phyloP scores from a whole-genome alignment of 1,140 invertebrate species.

The Dreissena rostriformis region DNA sequence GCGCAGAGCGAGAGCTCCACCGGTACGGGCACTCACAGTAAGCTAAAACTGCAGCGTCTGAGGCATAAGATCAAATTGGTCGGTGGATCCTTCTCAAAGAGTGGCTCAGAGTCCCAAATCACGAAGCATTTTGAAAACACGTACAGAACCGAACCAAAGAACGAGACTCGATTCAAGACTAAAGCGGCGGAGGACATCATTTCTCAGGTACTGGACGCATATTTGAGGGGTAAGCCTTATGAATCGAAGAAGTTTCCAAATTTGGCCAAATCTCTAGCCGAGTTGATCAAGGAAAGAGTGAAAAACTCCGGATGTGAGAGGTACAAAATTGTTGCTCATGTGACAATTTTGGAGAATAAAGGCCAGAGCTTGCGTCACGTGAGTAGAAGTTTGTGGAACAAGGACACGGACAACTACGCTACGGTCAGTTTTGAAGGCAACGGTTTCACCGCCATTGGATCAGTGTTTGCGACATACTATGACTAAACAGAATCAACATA shows the following conservation, averaged over 20 bases:
- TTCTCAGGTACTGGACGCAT: conserved; percentile 57
- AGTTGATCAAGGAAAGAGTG: conserved; percentile 69
- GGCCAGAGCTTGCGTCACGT: conserved; percentile 67
- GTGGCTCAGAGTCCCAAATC: conserved; percentile 32
- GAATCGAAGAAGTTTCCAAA: conserved; percentile 63
- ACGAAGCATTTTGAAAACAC: conserved; percentile 63
- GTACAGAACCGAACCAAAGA: conserved; percentile 63
- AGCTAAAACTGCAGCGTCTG: conserved; percentile 49
- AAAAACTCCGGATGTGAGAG: conserved; percentile 66
- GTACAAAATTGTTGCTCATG: conserved; percentile 73
- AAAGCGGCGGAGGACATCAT: conserved; percentile 64
- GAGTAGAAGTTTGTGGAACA: conserved; percentile 73
- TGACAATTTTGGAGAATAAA: conserved; percentile 68
- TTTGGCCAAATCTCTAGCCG: conserved; percentile 64
- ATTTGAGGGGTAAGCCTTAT: conserved; percentile 62
- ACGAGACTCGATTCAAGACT: conserved; percentile 55
- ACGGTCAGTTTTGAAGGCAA: conserved; percentile 66
- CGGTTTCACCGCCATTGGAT: conserved; percentile 65
- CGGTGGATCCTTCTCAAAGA: conserved; percentile 51
- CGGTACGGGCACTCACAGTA: conserved; percentile 34
- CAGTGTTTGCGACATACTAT: conserved; percentile 72
- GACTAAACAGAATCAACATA: conserved; percentile 56
- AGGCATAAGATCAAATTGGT: conserved; percentile 56
- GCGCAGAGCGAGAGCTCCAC: conserved; percentile 46
- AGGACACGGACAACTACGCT: conserved; percentile 69